Percentiles rank a stretch among this genome's conserved stretches.
Conservation (phyloP, 2,797 vertebrate genomes). For the Kryptolebias ocellatus region DNA sequence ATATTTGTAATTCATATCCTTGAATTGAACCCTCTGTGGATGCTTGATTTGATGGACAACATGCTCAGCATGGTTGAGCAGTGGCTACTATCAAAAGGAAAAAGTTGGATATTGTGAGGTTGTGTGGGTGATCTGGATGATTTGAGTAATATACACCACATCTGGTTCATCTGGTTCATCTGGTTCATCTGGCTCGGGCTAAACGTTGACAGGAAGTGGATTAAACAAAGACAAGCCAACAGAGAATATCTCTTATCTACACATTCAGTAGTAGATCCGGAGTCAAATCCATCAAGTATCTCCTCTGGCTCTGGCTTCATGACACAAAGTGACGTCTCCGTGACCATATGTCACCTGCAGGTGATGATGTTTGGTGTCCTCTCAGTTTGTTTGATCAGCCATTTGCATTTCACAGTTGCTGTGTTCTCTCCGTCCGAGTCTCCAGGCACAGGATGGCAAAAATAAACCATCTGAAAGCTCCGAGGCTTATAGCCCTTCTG, state of each 20-base stretch:
- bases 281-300: conserved; percentile 8
- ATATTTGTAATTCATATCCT: conserved; percentile 21
- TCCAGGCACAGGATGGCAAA: conserved; percentile 50
- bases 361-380: conserved; percentile 7
- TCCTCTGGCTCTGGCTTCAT: conserved; percentile 15
- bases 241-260: conserved; percentile 61
- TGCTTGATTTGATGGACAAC: conserved; percentile 17
- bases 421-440: conserved; percentile 43
- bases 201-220: conserved; percentile 66
- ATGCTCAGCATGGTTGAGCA: background rate
- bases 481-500: conserved; percentile 69
- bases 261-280: conserved; percentile 49
- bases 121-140: conserved; percentile 36
- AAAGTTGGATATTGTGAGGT: conserved; percentile 44
- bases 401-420: conserved; percentile 56
- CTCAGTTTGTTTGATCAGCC: conserved; percentile 38
- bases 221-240: conserved; percentile 60
- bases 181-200: conserved; percentile 56
- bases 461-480: conserved; percentile 66
- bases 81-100: conserved; percentile 10
- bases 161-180: conserved; percentile 57
- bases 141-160: conserved; percentile 30
- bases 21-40: conserved; percentile 18
- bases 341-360: conserved; percentile 37
- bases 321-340: conserved; percentile 10